Percentiles rank a stretch among this genome's conserved stretches.
These are phyloP conservation scores for Calcarius ornatus DNA, from an alignment of 2,113 vertebrate genomes.

Conservation along the genomic window DNA sequence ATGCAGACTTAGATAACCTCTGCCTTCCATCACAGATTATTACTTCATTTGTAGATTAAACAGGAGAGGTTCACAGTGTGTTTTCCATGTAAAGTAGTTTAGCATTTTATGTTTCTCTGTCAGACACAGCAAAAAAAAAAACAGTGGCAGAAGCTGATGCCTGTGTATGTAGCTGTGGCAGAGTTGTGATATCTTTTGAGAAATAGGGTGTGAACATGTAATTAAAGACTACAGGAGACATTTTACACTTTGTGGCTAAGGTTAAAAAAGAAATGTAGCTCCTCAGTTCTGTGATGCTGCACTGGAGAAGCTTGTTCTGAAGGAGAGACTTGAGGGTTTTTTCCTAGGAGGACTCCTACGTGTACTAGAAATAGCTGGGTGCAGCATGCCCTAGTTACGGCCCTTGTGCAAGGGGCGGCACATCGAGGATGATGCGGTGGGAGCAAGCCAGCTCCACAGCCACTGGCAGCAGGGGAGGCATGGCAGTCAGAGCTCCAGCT, in stretches of 20 bases:
- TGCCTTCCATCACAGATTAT: neutral
- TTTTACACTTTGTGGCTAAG: slow-evolving; percentile 7
- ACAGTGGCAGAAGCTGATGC: neutral
- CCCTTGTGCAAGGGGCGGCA: neutral
- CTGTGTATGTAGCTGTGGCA: neutral
- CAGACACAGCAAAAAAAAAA: neutral
- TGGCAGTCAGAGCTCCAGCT: neutral
- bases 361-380: slow-evolving; percentile 8
- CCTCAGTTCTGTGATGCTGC: neutral
- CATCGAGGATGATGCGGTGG: rapidly evolving
- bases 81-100: slow-evolving; percentile 11
- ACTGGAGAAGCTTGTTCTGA: slow-evolving; percentile 7
- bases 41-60: neutral
- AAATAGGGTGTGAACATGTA: slow-evolving; percentile 35
- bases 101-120: slow-evolving; percentile 11
- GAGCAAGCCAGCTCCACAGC: neutral
- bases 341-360: slow-evolving; percentile 10
- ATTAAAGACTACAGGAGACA: neutral
- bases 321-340: neutral
- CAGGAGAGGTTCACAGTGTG: neutral
- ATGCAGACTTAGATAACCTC: neutral
- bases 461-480: neutral
- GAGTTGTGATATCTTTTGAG: slow-evolving; percentile 32
- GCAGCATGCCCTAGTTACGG: slow-evolving; percentile 11
- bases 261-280: neutral